Base-by-base conservation (phyloP, 2,797 vertebrate species). In the Phrynocephalus forsythii region DNA sequence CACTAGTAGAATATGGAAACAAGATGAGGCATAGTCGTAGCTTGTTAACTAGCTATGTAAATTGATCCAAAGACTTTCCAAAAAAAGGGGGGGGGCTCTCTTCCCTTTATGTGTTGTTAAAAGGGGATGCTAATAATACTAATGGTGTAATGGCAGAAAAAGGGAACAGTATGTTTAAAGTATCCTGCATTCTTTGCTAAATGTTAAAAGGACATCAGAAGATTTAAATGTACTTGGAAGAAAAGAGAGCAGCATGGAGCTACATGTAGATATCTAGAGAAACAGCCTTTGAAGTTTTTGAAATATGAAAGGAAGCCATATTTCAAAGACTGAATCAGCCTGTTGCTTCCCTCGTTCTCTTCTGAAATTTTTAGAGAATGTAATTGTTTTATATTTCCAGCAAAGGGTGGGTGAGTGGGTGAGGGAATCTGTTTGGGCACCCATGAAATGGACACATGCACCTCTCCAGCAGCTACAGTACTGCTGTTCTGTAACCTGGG, bases 151-250 rank as follows among this genome's bases (percentile, higher is more conserved):
- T 79, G 60, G 88, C 79, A 76, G 72, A 94, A 84, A 89, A 90
- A 90, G 78, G 50, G 90, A 90, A 90, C 52, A 67, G 88, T 71
- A 67, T 77, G 20, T 93, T 92, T 94, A 93, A 93, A 94, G 76
- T 75, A 52, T 71, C 91, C 92, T 80, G 87, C 92, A 91, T 92
- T 89, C 85, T 86, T 93, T 92, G 79, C 76, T n/a, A 83, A 87
- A 93, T 89, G 88, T 96, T 92, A 93, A 94, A 94, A 91, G 91
- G 89, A 88, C 89, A 86, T 85, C 71, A 89, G 89, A 91, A 90
- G 90, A 87, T 93, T 91, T 89, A 91, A 91, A 88, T 84, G 44
- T 88, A 88, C 91, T 91, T 87, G 24, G 89, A 91, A 94, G 93
- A 95, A 95, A 94, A 91, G 91, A 89, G 90, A 94, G 69, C 88